Evolutionary conservation across 2,797 vertebrate species (phyloP), one percentile per base, ranked within the genome.

Genomic region (Podargus strigoides): DNA sequence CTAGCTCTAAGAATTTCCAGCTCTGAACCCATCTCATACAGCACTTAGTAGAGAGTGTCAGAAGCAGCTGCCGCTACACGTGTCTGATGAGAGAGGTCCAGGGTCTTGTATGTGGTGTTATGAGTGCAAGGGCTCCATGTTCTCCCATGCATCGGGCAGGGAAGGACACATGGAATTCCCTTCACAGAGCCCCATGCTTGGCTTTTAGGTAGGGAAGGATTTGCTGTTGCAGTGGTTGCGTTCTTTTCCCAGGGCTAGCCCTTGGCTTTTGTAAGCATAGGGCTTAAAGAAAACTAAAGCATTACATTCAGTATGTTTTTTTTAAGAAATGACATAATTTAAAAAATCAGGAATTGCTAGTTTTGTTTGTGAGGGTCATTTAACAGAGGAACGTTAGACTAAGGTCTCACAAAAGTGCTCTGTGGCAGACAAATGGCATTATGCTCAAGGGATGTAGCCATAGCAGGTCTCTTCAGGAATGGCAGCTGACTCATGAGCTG

Each of bases 71-170:
- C 23, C 4, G 0, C 47, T 10, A 79, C 46, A 49, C 1, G 0
- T 19, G 8, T 77, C 44, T 1, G 1, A 10, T 59, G 23, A 53
- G 20, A 39, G 46, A 87, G 11, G 44, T 67, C 50, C 18, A 76
- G 26, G 16, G 20, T 67, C 0, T 0, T 21, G 17, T 17, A 14
- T 15, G 14, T 20, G 10, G 28, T 49, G 36, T 46, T n/a, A 27
- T 41, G 55, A 49, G 26, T 76, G 28, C 22, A 37, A 89, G 63
- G 27, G 9, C 9, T 44, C 12, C 24, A 14, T 59, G 59, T 72
- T 87, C 27, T 87, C 36, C 36, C 30, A 0, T 52, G n/a, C 7
- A 7, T 9, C 37, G 19, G n/a, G 28, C 18, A 34, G 18, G 14
- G 30, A 59, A 80, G 32, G 22, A 55, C 50, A 16, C 1, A 10